Evolutionary conservation across 2,888 invertebrate species (phyloP), one percentile per base, ranked within the genome.

Genomic region (Platypus cylindrus): DNA sequence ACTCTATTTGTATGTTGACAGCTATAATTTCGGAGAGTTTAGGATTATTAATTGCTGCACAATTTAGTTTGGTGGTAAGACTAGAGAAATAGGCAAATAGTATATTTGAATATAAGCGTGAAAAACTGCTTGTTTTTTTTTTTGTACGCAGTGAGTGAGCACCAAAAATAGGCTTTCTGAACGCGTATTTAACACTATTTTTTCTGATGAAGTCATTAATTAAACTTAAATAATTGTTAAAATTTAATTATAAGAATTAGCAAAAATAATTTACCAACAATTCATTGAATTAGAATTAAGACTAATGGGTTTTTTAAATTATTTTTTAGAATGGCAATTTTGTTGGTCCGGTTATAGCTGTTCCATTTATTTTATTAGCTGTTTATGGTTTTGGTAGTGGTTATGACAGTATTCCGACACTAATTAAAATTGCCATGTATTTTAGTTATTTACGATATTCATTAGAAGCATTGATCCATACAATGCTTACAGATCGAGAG

Each of bases 331-430:
- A 86, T 53, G 77, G 80, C 17, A 84, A 90, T 61, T 94, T 93
- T 59, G 66, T 90, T 48, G 94, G 91, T 0, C 91, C 94, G 11
- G 82, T 85, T 1, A 55, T 82, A 37, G 71, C 80, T 33, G 91
- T 91, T 3, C 93, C 93, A 0, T 65, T 94, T 8, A 84, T 94
- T 72, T 61, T 94, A 36, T 68, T 93, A 30, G 82, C 91, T 3
- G 83, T 80, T 1, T 83, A 84, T 53, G 85, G 93, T 17, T 79
- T 93, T 51, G 93, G 93, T 3, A 77, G 76, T 39, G 84, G 82
- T 1, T 66, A 70, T 47, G 64, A 66, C 32, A 59, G 53, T 32
- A 65, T 70, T 1, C 76, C 80, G 0, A 70, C 83, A 13, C 80
- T 91, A 0, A 77, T 93, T 58, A 71, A 74, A 45, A 64, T 90